Base-by-base conservation (phyloP, 2,797 vertebrate genomes). In the Oreochromis grahami region DNA sequence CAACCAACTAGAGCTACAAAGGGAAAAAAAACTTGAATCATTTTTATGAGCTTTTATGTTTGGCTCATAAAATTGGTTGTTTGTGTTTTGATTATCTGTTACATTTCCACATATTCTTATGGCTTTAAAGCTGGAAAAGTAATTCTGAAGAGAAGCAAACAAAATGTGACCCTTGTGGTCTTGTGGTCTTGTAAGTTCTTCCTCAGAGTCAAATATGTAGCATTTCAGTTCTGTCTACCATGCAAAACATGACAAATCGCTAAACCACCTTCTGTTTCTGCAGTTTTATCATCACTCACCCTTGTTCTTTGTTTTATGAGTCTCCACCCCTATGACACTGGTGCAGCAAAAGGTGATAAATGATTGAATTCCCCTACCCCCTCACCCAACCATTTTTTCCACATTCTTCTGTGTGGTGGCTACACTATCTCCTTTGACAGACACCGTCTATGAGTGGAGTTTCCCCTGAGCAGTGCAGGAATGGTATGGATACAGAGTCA, bases 351-450 rank as follows among this genome's bases (percentile, higher is more conserved):
- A 92, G 85, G 86, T 87, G 87, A 94, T 94, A 90, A 94, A 91
- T 91, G 92, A 93, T 94, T 94, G 90, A 93, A 91, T 83, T 78
- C 55, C 32, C 45, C 51, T 48, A 21, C 29, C 17, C 43, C 32
- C n/a, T 32, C 32, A 2, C 21, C 12, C 15, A 63, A 26, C 32
- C 7, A 11, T 72, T 72, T 48, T 80, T 83, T 82, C 80, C 87
- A 76, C 56, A 87, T 90, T 87, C 84, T 83, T 87, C 86, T 79
- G 74, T 68, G 81, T 83, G 86, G 76, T 90, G 78, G 83, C 83
- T 84, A 82, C 84, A 83, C 88, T 92, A 94, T 94, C 93, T 94
- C 82, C 80, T 89, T 86, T 85, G 83, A 90, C 94, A 94, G 89
- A 91, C 87, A 77, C 53, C 19, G 77, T 76, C 83, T 86, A 87